Conservation (phyloP, 2,797 vertebrate genomes). For the Champsocephalus gunnari region DNA sequence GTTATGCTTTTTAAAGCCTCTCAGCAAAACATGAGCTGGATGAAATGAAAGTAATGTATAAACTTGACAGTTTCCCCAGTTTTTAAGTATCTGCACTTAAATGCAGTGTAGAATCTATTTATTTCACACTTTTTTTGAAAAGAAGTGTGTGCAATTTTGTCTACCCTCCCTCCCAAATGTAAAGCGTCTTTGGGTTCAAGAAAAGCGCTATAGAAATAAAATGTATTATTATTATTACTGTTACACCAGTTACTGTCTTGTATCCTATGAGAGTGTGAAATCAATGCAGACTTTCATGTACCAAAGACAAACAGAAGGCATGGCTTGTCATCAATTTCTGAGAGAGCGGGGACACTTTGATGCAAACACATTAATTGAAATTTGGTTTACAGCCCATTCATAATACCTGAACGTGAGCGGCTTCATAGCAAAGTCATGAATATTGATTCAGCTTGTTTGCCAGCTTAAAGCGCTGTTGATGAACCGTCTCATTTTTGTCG, state of each 20-base stretch:
- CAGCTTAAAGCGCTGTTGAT: slow-evolving; percentile 43
- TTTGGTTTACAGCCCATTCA: slow-evolving; percentile 59
- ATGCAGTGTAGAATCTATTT: slow-evolving; percentile 32
- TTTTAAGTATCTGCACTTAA: slow-evolving; percentile 34
- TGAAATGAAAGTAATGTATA: slow-evolving; percentile 50
- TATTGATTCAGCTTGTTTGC: slow-evolving; percentile 68
- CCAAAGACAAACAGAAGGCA: slow-evolving; percentile 41
- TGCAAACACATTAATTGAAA: slow-evolving; percentile 62
- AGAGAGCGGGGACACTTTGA: slow-evolving; percentile 53
- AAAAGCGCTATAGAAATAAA: no score
- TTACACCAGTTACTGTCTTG: slow-evolving; percentile 38
- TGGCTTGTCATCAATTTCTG: slow-evolving; percentile 54
- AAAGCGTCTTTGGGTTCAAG: no score
- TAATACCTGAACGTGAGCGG: slow-evolving; percentile 51
- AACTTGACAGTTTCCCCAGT: slow-evolving; percentile 41
- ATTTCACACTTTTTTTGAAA: slow-evolving; percentile 41
- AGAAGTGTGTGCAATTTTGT: slow-evolving; percentile 7
- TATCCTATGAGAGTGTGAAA: slow-evolving; percentile 34
- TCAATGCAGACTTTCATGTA: slow-evolving; percentile 63
- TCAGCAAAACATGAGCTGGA: slow-evolving; percentile 48
- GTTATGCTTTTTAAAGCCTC: slow-evolving; percentile 45
- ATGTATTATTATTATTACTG: neutral
- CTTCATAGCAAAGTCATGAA: slow-evolving; percentile 53
- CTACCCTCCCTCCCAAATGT: no score
- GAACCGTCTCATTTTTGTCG: slow-evolving; percentile 46